Evolutionary conservation across 2,888 invertebrate species (phyloP).

Genomic region (Idaea aversata): DNA sequence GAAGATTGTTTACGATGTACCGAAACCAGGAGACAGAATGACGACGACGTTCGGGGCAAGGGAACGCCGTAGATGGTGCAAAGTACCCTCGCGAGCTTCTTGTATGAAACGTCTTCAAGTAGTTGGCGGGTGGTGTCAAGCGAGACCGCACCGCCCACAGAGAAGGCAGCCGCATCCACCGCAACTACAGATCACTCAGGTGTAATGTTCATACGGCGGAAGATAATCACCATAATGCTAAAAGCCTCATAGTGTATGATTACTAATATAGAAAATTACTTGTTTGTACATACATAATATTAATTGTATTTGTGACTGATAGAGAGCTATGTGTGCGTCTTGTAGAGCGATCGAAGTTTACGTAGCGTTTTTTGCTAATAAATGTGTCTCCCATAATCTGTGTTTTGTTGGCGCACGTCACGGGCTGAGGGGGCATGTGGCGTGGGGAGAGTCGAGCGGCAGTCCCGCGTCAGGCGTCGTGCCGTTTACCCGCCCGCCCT

Average conservation of each 20-base stretch:
- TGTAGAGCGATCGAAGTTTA: constrained; percentile 62
- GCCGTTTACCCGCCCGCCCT: constrained; percentile 53
- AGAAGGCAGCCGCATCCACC: constrained; percentile 56
- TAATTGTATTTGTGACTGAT: not conserved
- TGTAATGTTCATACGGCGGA: constrained; percentile 49
- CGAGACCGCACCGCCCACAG: constrained; percentile 53
- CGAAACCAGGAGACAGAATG: constrained; percentile 73
- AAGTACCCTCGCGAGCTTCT: constrained; percentile 52
- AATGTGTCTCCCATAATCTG: constrained; percentile 69
- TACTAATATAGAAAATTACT: constrained; percentile 14
- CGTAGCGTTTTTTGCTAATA: constrained; percentile 74
- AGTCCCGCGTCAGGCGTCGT: constrained; percentile 77
- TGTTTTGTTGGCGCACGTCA: constrained; percentile 69
- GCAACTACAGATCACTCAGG: constrained; percentile 75
- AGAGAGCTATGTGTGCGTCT: constrained; percentile 38
- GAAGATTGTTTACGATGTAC: constrained; percentile 67
- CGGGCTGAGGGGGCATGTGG: constrained; percentile 46
- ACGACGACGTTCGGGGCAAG: constrained; percentile 65
- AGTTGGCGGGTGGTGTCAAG: constrained; percentile 56
- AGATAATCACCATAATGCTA: constrained; percentile 28
- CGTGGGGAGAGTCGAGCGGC: constrained; percentile 56
- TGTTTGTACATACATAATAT: constrained; percentile 13
- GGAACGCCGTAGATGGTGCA: constrained; percentile 55
- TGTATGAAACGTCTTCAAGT: constrained; percentile 53
- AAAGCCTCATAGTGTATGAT: constrained; percentile 21